phyloP scores from a whole-genome alignment of 2,113 vertebrate genomes.

The Hyperopisus bebe region DNA sequence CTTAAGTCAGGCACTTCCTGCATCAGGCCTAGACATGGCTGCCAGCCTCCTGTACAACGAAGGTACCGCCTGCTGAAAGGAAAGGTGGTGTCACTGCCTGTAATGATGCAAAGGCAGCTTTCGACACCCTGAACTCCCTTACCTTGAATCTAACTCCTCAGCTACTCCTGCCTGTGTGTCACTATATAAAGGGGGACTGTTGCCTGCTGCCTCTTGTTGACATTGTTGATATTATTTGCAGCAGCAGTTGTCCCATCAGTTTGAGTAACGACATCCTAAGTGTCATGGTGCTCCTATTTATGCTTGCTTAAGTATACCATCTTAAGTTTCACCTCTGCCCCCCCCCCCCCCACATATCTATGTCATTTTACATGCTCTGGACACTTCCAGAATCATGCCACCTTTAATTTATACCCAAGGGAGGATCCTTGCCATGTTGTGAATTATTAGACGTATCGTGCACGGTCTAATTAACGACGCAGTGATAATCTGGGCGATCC shows the following conservation, averaged over 20 bases:
- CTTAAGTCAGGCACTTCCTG: neutral
- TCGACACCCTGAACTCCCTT: neutral
- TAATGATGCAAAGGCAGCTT: neutral
- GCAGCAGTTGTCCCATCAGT: neutral
- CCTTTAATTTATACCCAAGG: neutral
- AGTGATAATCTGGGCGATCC: neutral
- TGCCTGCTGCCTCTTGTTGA: neutral
- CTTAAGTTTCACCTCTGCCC: neutral
- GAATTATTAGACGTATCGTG: neutral
- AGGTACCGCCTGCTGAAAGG: neutral
- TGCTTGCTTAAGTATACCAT: neutral
- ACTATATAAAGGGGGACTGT: neutral
- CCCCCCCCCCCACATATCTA: neutral
- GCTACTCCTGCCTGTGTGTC: neutral
- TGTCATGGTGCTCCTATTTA: neutral
- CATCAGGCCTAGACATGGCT: neutral
- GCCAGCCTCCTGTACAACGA: neutral
- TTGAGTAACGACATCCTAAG: neutral
- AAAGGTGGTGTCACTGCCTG: neutral
- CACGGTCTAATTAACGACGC: neutral
- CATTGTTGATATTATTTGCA: neutral
- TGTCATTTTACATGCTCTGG: neutral
- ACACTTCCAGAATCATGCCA: neutral
- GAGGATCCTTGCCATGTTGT: neutral
- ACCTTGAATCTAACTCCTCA: neutral